phyloP scores from a whole-genome alignment of 2,888 invertebrate genomes.

The Prenolepis imparis region DNA sequence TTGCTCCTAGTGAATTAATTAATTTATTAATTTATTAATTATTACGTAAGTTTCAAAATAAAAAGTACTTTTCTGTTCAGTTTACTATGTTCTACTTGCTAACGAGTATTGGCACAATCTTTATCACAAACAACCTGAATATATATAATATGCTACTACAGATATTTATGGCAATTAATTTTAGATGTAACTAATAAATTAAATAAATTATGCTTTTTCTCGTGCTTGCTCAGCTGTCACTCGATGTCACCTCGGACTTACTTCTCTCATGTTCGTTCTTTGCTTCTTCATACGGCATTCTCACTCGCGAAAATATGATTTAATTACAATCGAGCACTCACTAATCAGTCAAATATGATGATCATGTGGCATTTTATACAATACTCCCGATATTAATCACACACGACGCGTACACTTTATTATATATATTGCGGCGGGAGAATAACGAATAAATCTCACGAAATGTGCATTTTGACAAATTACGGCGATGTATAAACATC shows the following conservation, averaged over 20 bases:
- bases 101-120: no score
- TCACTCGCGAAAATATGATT: neutral
- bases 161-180: no score
- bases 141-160: no score
- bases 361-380: neutral
- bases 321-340: neutral
- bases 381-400: neutral
- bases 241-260: neutral
- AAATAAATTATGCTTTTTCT: neutral
- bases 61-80: no score
- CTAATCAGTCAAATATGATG: neutral
- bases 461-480: neutral
- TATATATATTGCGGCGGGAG: neutral
- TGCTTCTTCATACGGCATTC: neutral
- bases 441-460: neutral
- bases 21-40: no score
- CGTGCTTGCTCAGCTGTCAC: neutral
- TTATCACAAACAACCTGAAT: no score
- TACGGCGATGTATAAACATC: neutral
- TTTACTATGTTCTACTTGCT: no score
- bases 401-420: neutral
- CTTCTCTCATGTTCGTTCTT: neutral
- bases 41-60: no score
- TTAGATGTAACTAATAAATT: no score
- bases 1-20: no score